These are phyloP conservation scores for Telmatherina bonti DNA, from an alignment of 2,797 vertebrate species.

Conservation along the genomic window DNA sequence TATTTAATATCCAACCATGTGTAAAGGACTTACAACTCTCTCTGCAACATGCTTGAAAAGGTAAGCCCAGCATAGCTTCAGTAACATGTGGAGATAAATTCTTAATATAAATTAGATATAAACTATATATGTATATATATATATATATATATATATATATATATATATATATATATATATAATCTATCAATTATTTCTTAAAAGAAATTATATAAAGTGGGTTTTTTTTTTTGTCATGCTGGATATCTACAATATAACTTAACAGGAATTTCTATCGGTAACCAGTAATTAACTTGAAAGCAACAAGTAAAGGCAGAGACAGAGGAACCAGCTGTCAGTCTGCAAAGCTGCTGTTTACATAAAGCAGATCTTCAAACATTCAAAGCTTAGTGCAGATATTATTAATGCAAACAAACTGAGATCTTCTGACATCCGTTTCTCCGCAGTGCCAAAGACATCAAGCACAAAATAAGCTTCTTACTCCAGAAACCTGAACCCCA, in stretches of 20 bases:
- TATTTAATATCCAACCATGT: slow-evolving; percentile 84
- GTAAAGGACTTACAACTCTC: slow-evolving; percentile 92
- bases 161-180: too few species aligned
- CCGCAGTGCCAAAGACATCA: slow-evolving; percentile 94
- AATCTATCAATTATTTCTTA: too few species aligned
- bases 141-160: too few species aligned
- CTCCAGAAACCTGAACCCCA: slow-evolving; percentile 89
- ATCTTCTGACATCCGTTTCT: slow-evolving; percentile 7
- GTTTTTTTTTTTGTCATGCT: not conserved
- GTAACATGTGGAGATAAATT: not conserved
- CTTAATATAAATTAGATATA: not conserved
- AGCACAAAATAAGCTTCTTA: slow-evolving; percentile 91
- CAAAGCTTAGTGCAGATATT: not conserved
- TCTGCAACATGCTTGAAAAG: slow-evolving; percentile 94
- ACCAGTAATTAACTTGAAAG: not conserved
- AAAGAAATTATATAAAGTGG: too few species aligned
- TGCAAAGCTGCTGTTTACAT: slow-evolving; percentile 7
- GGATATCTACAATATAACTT: not conserved
- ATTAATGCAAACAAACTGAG: slow-evolving; percentile 12
- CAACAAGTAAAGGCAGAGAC: not conserved
- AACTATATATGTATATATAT: too few species aligned
- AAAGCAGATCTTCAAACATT: not conserved
- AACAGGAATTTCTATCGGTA: not conserved
- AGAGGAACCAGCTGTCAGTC: not conserved
- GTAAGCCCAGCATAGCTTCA: slow-evolving; percentile 61